Evolutionary conservation across 2,888 invertebrate genomes (phyloP).

Genomic region (Amphipyra tragopoginis): DNA sequence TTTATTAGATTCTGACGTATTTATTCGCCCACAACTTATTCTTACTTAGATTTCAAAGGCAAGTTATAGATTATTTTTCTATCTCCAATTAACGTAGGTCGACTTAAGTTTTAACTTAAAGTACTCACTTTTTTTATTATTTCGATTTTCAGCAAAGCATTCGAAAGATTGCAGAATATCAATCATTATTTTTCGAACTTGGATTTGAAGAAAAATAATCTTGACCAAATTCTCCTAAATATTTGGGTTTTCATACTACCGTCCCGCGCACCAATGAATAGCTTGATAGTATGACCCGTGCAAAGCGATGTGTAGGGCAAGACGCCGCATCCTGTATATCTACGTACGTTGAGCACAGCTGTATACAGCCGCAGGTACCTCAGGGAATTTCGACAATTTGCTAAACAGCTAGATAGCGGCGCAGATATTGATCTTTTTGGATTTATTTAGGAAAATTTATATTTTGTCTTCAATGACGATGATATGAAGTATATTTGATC

Average conservation of each 20-base stretch:
- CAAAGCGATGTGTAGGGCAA: conserved; percentile 57
- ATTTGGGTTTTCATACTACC: not conserved
- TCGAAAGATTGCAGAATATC: not conserved
- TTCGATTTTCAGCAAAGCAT: too few relatives aligned
- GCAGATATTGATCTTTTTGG: conserved; percentile 12
- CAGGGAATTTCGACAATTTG: conserved; percentile 35
- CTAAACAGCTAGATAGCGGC: conserved; percentile 34
- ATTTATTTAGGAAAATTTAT: conserved; percentile 1
- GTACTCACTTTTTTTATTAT: conserved; percentile 2
- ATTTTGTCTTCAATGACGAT: not conserved
- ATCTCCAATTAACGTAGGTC: conserved; percentile 3
- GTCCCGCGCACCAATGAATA: conserved; percentile 17
- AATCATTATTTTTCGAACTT: too few relatives aligned
- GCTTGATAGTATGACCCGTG: conserved; percentile 41
- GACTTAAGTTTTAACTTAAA: not conserved
- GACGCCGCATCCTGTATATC: conserved; percentile 57
- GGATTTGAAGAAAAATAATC: not conserved
- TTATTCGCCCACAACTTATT: conserved; percentile 5
- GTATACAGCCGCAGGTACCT: conserved; percentile 55
- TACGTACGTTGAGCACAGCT: conserved; percentile 51
- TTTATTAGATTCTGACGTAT: not conserved
- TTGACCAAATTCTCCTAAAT: not conserved
- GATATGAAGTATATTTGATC: not conserved
- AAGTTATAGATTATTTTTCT: not conserved
- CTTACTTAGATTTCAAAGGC: not conserved